phyloP scores from a whole-genome alignment of 1,140 invertebrate genomes.

The Psilanteris sp. region DNA sequence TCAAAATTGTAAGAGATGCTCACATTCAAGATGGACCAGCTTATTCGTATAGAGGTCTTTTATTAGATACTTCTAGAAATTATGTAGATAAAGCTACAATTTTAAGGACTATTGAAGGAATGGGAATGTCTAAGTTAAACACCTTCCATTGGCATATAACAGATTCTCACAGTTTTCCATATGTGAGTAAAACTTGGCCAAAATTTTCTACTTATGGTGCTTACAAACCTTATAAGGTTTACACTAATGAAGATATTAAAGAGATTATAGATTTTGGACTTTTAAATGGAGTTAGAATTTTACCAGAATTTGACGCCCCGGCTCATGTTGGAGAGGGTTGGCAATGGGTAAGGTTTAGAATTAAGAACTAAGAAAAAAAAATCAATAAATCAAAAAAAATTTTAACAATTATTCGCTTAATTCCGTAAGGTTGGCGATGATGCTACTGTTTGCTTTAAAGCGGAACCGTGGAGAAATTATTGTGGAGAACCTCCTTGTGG shows the following conservation, averaged over 20 bases:
- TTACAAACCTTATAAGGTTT: slow-evolving; percentile 84
- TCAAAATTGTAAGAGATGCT: slow-evolving; percentile 83
- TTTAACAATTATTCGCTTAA: no score
- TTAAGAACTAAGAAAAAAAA: no score
- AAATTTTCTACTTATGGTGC: slow-evolving; percentile 86
- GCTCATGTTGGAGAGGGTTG: slow-evolving; percentile 94
- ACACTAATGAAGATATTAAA: slow-evolving; percentile 78
- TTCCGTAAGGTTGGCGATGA: slow-evolving; percentile 76
- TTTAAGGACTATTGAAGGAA: slow-evolving; percentile 87
- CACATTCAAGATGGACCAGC: slow-evolving; percentile 84
- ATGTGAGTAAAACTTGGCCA: slow-evolving; percentile 85
- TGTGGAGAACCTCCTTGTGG: slow-evolving; percentile 94
- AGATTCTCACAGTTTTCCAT: slow-evolving; percentile 92
- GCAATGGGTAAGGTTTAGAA: slow-evolving; percentile 82
- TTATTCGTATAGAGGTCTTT: slow-evolving; percentile 87
- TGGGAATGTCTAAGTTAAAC: slow-evolving; percentile 90
- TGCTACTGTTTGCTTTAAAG: slow-evolving; percentile 81
- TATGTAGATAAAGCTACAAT: slow-evolving; percentile 85
- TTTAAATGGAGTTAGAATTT: slow-evolving; percentile 86
- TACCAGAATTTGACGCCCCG: slow-evolving; percentile 93
- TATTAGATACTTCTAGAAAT: slow-evolving; percentile 89
- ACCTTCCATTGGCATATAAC: slow-evolving; percentile 95
- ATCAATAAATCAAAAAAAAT: no score
- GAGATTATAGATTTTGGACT: slow-evolving; percentile 86
- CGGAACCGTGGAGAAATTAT: slow-evolving; percentile 87